Conservation (phyloP, 1,140 invertebrate species). For the Aphidius ervi region DNA sequence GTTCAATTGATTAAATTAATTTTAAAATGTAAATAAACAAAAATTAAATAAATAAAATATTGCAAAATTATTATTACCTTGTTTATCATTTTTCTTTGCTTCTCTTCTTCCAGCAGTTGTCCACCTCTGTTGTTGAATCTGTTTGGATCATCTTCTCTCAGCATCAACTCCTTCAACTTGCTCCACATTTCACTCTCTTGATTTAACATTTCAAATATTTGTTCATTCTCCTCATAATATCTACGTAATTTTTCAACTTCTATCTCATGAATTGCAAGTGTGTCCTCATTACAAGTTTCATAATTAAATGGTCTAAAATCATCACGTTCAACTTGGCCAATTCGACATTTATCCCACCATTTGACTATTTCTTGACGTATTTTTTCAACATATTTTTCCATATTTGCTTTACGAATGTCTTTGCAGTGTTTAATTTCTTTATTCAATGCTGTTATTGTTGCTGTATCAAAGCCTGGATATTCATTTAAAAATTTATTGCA, state of each 20-base stretch:
- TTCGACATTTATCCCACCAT: conserved; percentile 71
- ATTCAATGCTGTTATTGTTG: conserved; percentile 53
- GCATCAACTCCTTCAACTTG: conserved; percentile 66
- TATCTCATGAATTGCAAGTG: conserved; percentile 68
- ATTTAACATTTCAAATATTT: conserved; percentile 62
- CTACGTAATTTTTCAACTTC: conserved; percentile 66
- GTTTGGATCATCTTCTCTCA: conserved; percentile 69
- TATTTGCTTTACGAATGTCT: conserved; percentile 61
- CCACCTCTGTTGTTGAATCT: conserved; percentile 82
- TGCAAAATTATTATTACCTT: conserved; percentile 46
- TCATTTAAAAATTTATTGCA: conserved; percentile 52
- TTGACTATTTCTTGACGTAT: conserved; percentile 63
- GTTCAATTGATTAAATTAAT: no score
- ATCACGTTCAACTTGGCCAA: conserved; percentile 58
- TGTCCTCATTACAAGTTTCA: conserved; percentile 68
- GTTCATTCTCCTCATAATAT: conserved; percentile 63
- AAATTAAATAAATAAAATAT: conserved; percentile 16
- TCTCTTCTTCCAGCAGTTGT: conserved; percentile 77
- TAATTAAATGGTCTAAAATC: conserved; percentile 60
- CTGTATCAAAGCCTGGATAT: conserved; percentile 51
- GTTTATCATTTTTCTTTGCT: conserved; percentile 69
- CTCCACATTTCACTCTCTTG: conserved; percentile 62
- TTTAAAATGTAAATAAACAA: conserved; percentile 9
- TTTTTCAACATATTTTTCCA: conserved; percentile 67
- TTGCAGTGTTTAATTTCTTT: conserved; percentile 33